phyloP scores from a whole-genome alignment of 2,113 vertebrate genomes.

The Odontesthes bonariensis region DNA sequence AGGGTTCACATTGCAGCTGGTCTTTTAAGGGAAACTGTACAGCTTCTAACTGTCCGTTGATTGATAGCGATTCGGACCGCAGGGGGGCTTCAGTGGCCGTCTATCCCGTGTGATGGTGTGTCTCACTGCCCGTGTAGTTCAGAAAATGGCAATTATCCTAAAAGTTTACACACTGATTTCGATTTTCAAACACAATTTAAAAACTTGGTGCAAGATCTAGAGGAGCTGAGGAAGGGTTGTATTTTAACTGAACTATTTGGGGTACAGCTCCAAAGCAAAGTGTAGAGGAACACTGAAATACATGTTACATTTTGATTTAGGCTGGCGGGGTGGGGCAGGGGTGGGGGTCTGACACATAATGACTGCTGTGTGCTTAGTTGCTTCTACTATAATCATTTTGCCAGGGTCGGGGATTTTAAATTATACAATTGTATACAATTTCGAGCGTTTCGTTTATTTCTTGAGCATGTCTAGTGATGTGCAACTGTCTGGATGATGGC shows the following conservation, averaged over 20 bases:
- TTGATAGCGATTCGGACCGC: slow-evolving; percentile 12
- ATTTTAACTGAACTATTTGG: slow-evolving; percentile 60
- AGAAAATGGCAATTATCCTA: slow-evolving; percentile 7
- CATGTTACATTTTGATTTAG: slow-evolving; percentile 65
- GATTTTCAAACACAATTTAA: slow-evolving; percentile 16
- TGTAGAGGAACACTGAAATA: slow-evolving; percentile 80
- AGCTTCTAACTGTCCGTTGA: slow-evolving; percentile 28
- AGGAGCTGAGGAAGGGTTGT: slow-evolving; percentile 18
- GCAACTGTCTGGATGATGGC: slow-evolving; percentile 24
- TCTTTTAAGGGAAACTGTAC: slow-evolving; percentile 43
- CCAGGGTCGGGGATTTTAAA: slow-evolving; percentile 74
- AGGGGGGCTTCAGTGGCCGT: slow-evolving; percentile 8
- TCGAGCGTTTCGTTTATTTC: slow-evolving; percentile 29
- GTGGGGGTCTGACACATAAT: slow-evolving; percentile 81
- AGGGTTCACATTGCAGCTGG: slow-evolving; percentile 32
- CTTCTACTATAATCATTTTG: slow-evolving; percentile 80
- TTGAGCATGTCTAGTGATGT: slow-evolving; percentile 46
- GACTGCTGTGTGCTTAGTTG: slow-evolving; percentile 87
- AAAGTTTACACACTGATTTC: background rate
- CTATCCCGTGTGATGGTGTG: background rate
- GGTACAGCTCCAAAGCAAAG: slow-evolving; percentile 54
- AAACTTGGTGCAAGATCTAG: background rate
- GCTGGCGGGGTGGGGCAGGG: slow-evolving; percentile 50
- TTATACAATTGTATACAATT: slow-evolving; percentile 79
- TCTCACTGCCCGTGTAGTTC: slow-evolving; percentile 28